Evolutionary conservation across 2,113 vertebrate species (phyloP).

Genomic region (Tragelaphus strepsiceros): DNA sequence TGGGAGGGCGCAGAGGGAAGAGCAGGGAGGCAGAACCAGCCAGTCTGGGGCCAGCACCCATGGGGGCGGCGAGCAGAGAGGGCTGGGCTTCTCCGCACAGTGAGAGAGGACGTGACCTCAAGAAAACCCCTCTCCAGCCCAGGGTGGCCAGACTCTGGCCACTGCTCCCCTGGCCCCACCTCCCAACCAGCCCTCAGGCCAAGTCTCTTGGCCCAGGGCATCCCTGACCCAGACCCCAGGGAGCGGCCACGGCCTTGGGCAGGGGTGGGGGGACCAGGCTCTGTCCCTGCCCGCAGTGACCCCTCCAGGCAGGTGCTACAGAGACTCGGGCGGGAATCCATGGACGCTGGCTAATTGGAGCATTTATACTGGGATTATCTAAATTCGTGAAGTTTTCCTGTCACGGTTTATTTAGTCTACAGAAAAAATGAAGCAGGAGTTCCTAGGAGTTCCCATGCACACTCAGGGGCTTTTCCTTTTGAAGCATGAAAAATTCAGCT

Average conservation of each 20-base stretch:
- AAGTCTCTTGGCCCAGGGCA: no score
- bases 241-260: neutral
- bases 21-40: neutral
- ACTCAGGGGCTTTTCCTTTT: neutral
- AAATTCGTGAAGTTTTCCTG: neutral
- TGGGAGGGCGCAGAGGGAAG: neutral
- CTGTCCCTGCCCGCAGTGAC: neutral
- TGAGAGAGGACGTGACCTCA: neutral
- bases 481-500: accelerated
- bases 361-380: neutral
- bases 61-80: accelerated
- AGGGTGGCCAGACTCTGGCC: neutral
- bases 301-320: neutral
- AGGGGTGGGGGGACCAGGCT: neutral
- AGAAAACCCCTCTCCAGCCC: neutral
- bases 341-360: neutral
- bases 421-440: neutral
- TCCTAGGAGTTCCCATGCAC: accelerated
- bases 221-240: neutral
- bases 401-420: neutral
- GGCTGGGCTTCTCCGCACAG: neutral
- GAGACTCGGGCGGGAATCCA: accelerated
- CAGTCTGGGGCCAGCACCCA: neutral
- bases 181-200: neutral
- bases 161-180: neutral